A percentile compares a stretch with the other conserved stretches of the same genome.
These are phyloP conservation scores for Ditylenchus dipsaci DNA, from an alignment of 1,140 invertebrate species.

Conservation along the genomic window DNA sequence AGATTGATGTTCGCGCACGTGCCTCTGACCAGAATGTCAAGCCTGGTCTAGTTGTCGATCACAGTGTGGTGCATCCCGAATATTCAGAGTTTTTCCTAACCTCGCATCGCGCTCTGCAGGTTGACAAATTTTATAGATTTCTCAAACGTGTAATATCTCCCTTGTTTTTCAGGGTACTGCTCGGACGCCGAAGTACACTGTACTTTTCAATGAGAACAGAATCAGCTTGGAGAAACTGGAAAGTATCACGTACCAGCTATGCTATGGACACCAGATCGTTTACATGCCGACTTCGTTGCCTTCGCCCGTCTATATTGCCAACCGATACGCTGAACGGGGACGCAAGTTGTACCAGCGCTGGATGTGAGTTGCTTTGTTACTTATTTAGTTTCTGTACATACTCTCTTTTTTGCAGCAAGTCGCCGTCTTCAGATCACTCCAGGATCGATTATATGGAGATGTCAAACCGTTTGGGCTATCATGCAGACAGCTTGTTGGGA, in stretches of 20 bases:
- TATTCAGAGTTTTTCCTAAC: slow-evolving; percentile 25
- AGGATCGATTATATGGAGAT: not conserved
- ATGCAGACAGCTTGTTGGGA: not conserved
- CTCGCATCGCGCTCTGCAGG: slow-evolving; percentile 23
- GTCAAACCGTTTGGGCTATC: not conserved
- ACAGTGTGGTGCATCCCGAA: slow-evolving; percentile 14
- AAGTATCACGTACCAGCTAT: slow-evolving; percentile 11
- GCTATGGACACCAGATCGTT: slow-evolving; percentile 21
- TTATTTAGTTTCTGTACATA: not conserved
- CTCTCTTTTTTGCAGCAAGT: not conserved
- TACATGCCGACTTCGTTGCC: slow-evolving; percentile 15
- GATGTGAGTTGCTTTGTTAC: slow-evolving; percentile 7
- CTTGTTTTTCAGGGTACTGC: slow-evolving; percentile 15
- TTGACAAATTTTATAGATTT: not conserved
- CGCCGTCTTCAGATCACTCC: not conserved
- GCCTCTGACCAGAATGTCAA: slow-evolving; percentile 22
- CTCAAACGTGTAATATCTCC: not conserved
- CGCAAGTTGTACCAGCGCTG: slow-evolving; percentile 14
- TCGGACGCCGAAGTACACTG: slow-evolving; percentile 8
- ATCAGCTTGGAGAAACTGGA: slow-evolving; percentile 2
- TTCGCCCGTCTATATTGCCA: slow-evolving; percentile 18
- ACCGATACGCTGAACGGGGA: slow-evolving; percentile 12
- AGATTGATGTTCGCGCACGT: slow-evolving; percentile 11
- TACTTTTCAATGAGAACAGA: slow-evolving; percentile 7
- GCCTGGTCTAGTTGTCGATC: slow-evolving; percentile 20